Base-by-base conservation (phyloP, 2,113 vertebrate species). In the Pangasianodon hypophthalmus region DNA sequence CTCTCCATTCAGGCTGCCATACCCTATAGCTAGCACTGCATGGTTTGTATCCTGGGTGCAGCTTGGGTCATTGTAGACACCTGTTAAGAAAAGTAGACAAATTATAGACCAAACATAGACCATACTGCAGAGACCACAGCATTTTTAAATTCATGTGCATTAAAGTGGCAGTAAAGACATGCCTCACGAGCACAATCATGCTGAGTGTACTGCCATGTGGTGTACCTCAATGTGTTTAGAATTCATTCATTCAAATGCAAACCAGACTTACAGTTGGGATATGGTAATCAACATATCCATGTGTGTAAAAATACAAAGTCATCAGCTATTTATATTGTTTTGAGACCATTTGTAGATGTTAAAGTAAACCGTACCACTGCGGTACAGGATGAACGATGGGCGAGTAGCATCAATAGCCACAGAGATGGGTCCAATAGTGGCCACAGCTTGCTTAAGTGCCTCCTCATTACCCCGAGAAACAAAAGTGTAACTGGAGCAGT, bases 401-500 rank as follows among this genome's bases (percentile, higher is more conserved):
- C 93, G 94, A 0, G 88, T 92, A 6, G 97, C 98, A 0, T 99
- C 97, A 5, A 99, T 96, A 32, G 8, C 97, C 0, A 99, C 97
- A 0, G 98, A 96, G 64, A 99, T 94, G 0, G 98, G 98, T 1
- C 98, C 98, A 0, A 97, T 84, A 4, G 64, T 95, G 90, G 97
- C 98, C 4, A 99, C 67, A 0, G 94, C 95, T 5, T 96, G 88
- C 87, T 97, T 95, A 73, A 99, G 94, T 0, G 92, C 93, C 0
- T 60, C 90, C 87, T 99, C 98, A 0, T 95, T 83, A 0, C 93
- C 96, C 0, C 7, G 0, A 0, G 95, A 94, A 21, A 98, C 94
- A 79, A 92, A 94, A 0, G 4, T 64, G 69, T 96, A 98, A 0
- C 9, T 58, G 26, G 97, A 96, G 83, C 98, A 99, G 19, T 98